A percentile compares a stretch with the other conserved stretches of the same genome.
phyloP scores from a whole-genome alignment of 2,113 vertebrate genomes.

The Anhinga rufa region DNA sequence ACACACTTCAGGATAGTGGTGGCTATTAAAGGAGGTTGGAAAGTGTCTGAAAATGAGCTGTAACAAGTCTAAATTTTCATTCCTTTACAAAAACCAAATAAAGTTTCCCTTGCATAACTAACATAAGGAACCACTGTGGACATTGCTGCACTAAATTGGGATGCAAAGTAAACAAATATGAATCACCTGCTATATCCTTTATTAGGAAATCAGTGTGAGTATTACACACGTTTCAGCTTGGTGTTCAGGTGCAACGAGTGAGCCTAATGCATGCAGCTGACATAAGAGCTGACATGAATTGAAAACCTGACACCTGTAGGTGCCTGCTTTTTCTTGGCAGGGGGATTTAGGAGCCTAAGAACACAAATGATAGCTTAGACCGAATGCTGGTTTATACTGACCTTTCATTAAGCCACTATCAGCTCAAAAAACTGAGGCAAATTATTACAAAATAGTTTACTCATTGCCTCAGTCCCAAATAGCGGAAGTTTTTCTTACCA shows the following conservation, averaged over 20 bases:
- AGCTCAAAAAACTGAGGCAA: not conserved
- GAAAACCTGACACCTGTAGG: not conserved
- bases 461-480: not conserved
- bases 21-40: not conserved
- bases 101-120: not conserved
- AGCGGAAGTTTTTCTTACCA: not conserved
- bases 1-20: not conserved
- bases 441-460: not conserved
- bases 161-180: not conserved
- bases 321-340: not conserved
- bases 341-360: not conserved
- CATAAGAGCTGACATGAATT: not conserved
- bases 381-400: not conserved
- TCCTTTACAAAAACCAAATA: not conserved
- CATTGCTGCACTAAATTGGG: not conserved
- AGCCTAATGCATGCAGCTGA: not conserved
- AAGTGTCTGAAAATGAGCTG: not conserved
- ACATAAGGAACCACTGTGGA: not conserved
- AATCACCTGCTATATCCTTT: not conserved
- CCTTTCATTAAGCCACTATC: not conserved
- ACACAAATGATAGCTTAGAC: not conserved
- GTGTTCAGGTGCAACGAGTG: not conserved
- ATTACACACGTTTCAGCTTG: not conserved
- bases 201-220: not conserved
- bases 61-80: not conserved